Evolutionary conservation across 2,888 invertebrate species (phyloP).

Genomic region (Silvanus unidentatus): DNA sequence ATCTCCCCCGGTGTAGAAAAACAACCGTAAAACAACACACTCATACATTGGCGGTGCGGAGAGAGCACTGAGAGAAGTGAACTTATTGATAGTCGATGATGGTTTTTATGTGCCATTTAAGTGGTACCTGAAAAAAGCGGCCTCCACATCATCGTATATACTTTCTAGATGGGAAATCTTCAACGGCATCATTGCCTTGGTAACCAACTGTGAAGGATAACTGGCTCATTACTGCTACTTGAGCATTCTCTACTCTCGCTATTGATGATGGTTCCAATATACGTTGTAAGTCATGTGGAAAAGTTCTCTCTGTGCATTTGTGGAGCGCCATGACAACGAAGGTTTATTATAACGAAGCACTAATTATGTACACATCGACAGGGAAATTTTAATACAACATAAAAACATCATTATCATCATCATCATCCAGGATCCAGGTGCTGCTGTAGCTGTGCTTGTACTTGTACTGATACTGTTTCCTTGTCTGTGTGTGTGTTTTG

Average conservation of each 20-base stretch:
- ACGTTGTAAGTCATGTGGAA: conserved; percentile 38
- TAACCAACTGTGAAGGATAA: conserved; percentile 26
- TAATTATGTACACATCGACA: conserved; percentile 26
- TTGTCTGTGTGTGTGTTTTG: too few species aligned
- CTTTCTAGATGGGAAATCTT: too few species aligned
- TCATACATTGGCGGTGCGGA: too few species aligned
- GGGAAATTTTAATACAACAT: conserved; percentile 30
- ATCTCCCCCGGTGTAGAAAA: not conserved
- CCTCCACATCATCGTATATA: too few species aligned
- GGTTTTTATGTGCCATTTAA: too few species aligned
- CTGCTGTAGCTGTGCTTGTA: too few species aligned
- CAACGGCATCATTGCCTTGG: conserved; percentile 19
- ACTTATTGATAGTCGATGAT: too few species aligned
- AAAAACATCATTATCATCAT: conserved; percentile 16
- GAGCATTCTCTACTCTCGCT: conserved; percentile 27
- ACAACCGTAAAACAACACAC: too few species aligned
- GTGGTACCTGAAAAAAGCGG: too few species aligned
- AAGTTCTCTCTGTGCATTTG: conserved; percentile 30
- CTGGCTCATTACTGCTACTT: conserved; percentile 35
- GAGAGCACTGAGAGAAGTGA: too few species aligned
- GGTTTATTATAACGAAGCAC: conserved; percentile 35
- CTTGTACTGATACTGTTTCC: too few species aligned
- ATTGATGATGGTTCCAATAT: conserved; percentile 31
- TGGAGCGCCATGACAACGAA: conserved; percentile 38
- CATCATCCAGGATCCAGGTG: too few species aligned